A percentile compares a stretch with the other conserved stretches of the same genome.
phyloP scores from a whole-genome alignment of 1,140 invertebrate genomes.

The Hylaeus anthracinus region DNA sequence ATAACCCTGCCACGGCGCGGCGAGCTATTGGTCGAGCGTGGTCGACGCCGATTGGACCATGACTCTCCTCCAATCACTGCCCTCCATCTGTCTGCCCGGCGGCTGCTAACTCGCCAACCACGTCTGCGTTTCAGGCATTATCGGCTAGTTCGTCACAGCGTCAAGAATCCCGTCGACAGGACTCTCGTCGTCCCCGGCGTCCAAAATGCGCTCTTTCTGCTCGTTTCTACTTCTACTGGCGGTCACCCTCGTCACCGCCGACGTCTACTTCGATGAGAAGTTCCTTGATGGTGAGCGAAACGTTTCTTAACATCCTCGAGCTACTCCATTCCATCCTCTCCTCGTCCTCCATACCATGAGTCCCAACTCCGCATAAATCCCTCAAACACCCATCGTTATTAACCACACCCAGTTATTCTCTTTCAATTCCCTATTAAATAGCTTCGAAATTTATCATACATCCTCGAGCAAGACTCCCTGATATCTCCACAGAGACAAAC shows the following conservation, averaged over 20 bases:
- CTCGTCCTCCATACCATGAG: neutral
- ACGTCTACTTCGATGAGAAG: slow-evolving; percentile 87
- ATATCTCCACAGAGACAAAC: too few species aligned
- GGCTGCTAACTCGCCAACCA: slow-evolving; percentile 63
- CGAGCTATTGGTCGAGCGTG: slow-evolving; percentile 74
- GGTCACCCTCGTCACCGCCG: slow-evolving; percentile 77
- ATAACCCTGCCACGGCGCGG: slow-evolving; percentile 42
- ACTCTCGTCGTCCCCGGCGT: slow-evolving; percentile 67
- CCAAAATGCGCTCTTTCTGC: slow-evolving; percentile 81
- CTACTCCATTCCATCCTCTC: neutral
- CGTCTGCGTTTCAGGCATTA: slow-evolving; percentile 67
- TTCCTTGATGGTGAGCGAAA: slow-evolving; percentile 87
- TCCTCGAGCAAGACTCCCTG: too few species aligned
- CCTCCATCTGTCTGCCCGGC: slow-evolving; percentile 84
- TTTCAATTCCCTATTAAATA: neutral
- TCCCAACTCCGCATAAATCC: too few species aligned
- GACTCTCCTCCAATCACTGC: slow-evolving; percentile 77
- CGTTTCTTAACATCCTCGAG: neutral
- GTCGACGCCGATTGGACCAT: slow-evolving; percentile 80
- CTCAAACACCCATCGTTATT: too few species aligned
- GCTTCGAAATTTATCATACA: too few species aligned
- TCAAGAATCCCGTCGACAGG: slow-evolving; percentile 70
- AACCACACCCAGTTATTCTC: slow-evolving; percentile 58
- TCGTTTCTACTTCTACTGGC: slow-evolving; percentile 81
- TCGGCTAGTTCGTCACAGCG: slow-evolving; percentile 63